Percentiles rank a stretch among this genome's conserved stretches.
phyloP scores from a whole-genome alignment of 1,140 invertebrate species.

The Globodera ellingtonae region DNA sequence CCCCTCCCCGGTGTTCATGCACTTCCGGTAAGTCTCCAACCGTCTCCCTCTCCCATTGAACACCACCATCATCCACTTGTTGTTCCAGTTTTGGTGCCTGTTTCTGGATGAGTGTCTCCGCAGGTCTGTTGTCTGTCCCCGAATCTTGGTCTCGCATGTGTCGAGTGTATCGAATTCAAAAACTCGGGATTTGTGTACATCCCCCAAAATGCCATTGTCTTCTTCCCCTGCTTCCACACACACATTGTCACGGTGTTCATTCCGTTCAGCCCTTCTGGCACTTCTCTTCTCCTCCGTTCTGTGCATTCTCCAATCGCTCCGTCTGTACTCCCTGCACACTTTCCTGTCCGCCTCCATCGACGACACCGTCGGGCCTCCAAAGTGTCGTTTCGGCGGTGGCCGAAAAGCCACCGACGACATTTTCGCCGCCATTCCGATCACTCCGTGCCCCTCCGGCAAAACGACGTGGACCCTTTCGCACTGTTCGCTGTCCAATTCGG shows the following conservation, averaged over 20 bases:
- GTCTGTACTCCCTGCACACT: slow-evolving; percentile 59
- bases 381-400: slow-evolving; percentile 18
- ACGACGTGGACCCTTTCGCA: background rate
- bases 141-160: too few relatives aligned
- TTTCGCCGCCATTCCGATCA: background rate
- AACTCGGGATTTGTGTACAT: too few relatives aligned
- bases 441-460: background rate
- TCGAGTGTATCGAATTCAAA: too few relatives aligned
- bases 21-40: slow-evolving; percentile 1
- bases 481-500: background rate
- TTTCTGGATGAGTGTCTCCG: slow-evolving; percentile 58
- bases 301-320: slow-evolving; percentile 55
- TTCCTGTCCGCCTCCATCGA: slow-evolving; percentile 50
- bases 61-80: slow-evolving; percentile 31
- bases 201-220: background rate
- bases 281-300: slow-evolving; percentile 49
- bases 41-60: background rate
- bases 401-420: background rate
- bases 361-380: slow-evolving; percentile 51
- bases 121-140: slow-evolving; percentile 43
- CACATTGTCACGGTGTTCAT: too few relatives aligned
- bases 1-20: background rate
- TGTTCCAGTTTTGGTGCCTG: slow-evolving; percentile 45
- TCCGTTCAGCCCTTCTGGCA: slow-evolving; percentile 53
- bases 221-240: slow-evolving; percentile 24